Evolutionary conservation across 2,797 vertebrate genomes (phyloP).

Genomic region (Lepilemur ruficaudatus): DNA sequence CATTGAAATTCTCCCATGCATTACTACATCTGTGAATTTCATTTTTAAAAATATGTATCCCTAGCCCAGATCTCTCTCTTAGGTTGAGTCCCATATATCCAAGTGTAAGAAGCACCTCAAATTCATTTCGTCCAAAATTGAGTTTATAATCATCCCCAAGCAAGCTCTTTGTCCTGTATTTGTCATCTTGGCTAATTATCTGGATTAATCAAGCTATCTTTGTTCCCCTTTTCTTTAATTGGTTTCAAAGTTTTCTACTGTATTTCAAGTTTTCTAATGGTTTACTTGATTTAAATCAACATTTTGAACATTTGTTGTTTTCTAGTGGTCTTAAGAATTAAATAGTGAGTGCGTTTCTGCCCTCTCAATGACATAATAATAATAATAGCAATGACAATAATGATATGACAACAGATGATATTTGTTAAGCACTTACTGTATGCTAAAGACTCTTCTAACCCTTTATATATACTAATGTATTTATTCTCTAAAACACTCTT

Average conservation of each 20-base stretch:
- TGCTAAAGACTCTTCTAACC: slow-evolving; percentile 13
- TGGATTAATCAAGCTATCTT: slow-evolving; percentile 29
- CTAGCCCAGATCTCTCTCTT: background rate
- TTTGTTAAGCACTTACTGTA: background rate
- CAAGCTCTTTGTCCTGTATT: background rate
- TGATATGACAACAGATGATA: background rate
- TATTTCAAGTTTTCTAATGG: slow-evolving; percentile 35
- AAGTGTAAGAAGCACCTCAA: background rate
- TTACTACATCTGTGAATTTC: background rate
- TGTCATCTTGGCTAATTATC: background rate
- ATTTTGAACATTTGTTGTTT: slow-evolving; percentile 16
- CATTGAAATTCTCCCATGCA: background rate
- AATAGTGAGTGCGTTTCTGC: background rate
- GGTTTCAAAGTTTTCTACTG: slow-evolving; percentile 26
- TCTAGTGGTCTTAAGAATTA: slow-evolving; percentile 47
- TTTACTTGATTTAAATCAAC: slow-evolving; percentile 29
- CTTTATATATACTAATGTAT: background rate
- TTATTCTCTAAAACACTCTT: background rate
- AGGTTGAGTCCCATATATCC: background rate
- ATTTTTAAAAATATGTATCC: background rate
- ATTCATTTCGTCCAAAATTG: background rate
- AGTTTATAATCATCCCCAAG: background rate
- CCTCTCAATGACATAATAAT: background rate
- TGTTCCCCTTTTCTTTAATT: slow-evolving; percentile 24
- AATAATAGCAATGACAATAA: background rate